Percentiles rank a stretch among this genome's conserved stretches.
phyloP scores from a whole-genome alignment of 1,140 invertebrate genomes.

The Dendrolimus punctatus region DNA sequence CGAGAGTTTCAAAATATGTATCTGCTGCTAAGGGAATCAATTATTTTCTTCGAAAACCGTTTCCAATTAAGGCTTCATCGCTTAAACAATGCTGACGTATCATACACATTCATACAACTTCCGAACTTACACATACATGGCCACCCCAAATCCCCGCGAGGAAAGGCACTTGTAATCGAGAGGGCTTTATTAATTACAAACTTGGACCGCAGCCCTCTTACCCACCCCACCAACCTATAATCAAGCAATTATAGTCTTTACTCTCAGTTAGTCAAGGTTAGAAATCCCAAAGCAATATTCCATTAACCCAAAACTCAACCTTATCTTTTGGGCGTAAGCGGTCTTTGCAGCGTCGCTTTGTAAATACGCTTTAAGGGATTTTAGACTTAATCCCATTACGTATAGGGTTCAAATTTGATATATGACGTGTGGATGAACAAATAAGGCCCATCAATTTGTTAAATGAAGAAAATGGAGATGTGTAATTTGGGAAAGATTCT shows the following conservation, averaged over 20 bases:
- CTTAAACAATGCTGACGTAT: neutral
- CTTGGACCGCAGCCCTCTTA: slow-evolving; percentile 51
- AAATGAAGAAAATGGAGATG: slow-evolving; percentile 68
- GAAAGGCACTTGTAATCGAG: slow-evolving; percentile 69
- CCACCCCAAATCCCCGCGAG: slow-evolving; percentile 37
- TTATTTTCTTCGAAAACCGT: too few relatives aligned
- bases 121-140: slow-evolving; percentile 1
- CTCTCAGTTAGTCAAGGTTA: slow-evolving; percentile 37
- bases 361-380: slow-evolving; percentile 18
- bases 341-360: slow-evolving; percentile 15
- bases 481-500: slow-evolving; percentile 57
- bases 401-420: slow-evolving; percentile 27
- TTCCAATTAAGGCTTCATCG: neutral
- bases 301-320: slow-evolving; percentile 46
- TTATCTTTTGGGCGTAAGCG: slow-evolving; percentile 63
- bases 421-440: slow-evolving; percentile 13
- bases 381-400: slow-evolving; percentile 23
- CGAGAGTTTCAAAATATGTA: too few relatives aligned
- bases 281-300: slow-evolving; percentile 35
- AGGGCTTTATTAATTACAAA: slow-evolving; percentile 71
- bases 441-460: slow-evolving; percentile 64
- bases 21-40: too few relatives aligned
- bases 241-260: slow-evolving; percentile 46
- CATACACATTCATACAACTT: slow-evolving; percentile 1
- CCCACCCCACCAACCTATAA: slow-evolving; percentile 18